Percentiles rank a stretch among this genome's conserved stretches.
phyloP scores from a whole-genome alignment of 2,113 vertebrate species.

The Procavia capensis region DNA sequence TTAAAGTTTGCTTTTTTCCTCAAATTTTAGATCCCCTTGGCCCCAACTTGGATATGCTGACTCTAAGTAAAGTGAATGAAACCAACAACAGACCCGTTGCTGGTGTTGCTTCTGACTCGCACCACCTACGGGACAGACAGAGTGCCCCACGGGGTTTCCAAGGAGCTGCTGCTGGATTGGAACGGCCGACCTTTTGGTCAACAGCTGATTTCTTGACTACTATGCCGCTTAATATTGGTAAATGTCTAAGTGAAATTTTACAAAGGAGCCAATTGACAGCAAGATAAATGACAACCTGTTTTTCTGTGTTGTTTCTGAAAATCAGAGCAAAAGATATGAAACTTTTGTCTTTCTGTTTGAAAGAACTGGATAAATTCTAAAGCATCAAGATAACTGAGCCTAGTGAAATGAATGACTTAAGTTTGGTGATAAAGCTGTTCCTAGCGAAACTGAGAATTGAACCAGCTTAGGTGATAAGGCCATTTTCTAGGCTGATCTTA shows the following conservation, averaged over 20 bases:
- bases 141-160: too few species aligned
- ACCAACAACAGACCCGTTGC: too few species aligned
- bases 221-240: not conserved
- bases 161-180: too few species aligned
- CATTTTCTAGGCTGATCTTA: not conserved
- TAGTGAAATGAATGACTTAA: not conserved
- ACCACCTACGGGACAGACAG: too few species aligned
- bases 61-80: constrained; percentile 58
- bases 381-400: not conserved
- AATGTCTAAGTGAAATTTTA: not conserved
- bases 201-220: too few species aligned
- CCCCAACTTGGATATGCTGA: not conserved
- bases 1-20: not conserved
- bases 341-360: constrained; percentile 7
- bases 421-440: not conserved
- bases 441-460: not conserved
- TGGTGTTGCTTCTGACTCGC: too few species aligned
- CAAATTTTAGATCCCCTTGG: not conserved
- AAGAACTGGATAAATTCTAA: not conserved
- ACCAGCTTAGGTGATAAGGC: not conserved
- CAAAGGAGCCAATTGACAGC: not conserved
- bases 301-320: constrained; percentile 10
- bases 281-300: not conserved
- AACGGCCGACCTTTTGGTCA: too few species aligned
- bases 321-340: not conserved